Conservation (phyloP, 2,797 vertebrate genomes). For the Galaxias olidus region DNA sequence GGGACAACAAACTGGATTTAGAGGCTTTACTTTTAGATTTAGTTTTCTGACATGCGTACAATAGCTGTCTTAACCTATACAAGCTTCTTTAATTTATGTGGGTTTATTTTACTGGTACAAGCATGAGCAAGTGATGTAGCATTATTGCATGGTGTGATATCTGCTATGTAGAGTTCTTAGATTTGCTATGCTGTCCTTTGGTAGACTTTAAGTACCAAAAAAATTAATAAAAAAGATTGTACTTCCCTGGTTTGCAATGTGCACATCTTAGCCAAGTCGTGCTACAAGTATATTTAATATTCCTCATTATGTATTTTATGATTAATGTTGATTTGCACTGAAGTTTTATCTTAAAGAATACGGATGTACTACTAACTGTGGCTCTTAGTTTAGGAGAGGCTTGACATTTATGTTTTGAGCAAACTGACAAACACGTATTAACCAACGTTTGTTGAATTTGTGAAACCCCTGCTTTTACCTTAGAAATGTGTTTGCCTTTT, state of each 20-base stretch:
- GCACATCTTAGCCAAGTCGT: constrained; percentile 29
- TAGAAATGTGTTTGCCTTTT: constrained; percentile 15
- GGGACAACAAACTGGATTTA: too few relatives aligned
- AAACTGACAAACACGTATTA: constrained; percentile 5
- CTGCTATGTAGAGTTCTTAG: constrained; percentile 5
- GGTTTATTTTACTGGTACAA: background rate
- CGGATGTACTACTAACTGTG: constrained; percentile 27
- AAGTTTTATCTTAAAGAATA: constrained; percentile 29
- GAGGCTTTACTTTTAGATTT: too few relatives aligned
- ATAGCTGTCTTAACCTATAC: too few relatives aligned
- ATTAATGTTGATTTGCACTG: constrained; percentile 32
- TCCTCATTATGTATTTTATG: constrained; percentile 26
- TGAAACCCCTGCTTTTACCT: constrained; percentile 25
- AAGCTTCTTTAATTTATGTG: too few relatives aligned
- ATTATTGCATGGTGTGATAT: constrained; percentile 17
- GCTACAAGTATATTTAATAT: constrained; percentile 21
- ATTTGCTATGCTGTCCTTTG: constrained; percentile 6
- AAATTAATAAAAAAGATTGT: constrained; percentile 8
- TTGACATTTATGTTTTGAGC: constrained; percentile 22
- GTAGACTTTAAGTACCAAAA: background rate
- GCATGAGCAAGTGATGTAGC: constrained; percentile 17
- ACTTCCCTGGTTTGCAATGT: constrained; percentile 39
- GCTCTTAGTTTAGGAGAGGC: constrained; percentile 42
- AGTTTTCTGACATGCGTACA: too few relatives aligned
- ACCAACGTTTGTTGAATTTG: constrained; percentile 14